Percentiles rank a stretch among this genome's conserved stretches.
Evolutionary conservation across 2,113 vertebrate species (phyloP).

Genomic region (Phoenicopterus ruber): DNA sequence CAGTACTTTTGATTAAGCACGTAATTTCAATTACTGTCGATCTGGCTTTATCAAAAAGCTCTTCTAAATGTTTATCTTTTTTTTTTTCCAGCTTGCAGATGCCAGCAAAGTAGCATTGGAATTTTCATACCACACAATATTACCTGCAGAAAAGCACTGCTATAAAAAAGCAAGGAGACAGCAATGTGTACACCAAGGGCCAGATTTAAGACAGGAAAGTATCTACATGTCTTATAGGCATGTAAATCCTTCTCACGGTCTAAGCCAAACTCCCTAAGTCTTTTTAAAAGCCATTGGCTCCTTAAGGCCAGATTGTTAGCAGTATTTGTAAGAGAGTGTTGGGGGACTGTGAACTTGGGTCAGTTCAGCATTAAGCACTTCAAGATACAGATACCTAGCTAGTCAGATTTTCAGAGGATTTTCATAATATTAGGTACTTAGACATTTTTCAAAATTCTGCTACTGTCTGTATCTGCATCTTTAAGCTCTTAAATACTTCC

Average conservation of each 20-base stretch:
- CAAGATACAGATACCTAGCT: background rate
- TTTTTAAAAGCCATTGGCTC: background rate
- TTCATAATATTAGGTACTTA: slow-evolving; percentile 4
- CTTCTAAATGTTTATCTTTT: background rate
- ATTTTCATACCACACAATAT: background rate
- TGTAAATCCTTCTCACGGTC: background rate
- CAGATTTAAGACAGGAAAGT: background rate
- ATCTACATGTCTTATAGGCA: background rate
- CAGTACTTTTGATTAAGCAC: background rate
- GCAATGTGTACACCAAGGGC: background rate
- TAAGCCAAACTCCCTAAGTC: background rate
- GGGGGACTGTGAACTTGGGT: background rate
- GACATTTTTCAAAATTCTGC: slow-evolving; percentile 11
- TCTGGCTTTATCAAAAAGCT: background rate
- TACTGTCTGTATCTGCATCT: background rate
- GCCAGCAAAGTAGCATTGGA: background rate
- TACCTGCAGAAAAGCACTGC: background rate
- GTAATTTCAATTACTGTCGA: background rate
- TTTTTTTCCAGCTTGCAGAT: background rate
- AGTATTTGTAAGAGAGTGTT: background rate
- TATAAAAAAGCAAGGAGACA: background rate
- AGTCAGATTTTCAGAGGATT: slow-evolving; percentile 22
- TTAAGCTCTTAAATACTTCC: slow-evolving; percentile 29
- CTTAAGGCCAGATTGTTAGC: slow-evolving; percentile 10
- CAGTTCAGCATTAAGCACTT: background rate